These are phyloP conservation scores for Desmodus rotundus DNA, from an alignment of 2,113 vertebrate genomes.

Conservation along the genomic window DNA sequence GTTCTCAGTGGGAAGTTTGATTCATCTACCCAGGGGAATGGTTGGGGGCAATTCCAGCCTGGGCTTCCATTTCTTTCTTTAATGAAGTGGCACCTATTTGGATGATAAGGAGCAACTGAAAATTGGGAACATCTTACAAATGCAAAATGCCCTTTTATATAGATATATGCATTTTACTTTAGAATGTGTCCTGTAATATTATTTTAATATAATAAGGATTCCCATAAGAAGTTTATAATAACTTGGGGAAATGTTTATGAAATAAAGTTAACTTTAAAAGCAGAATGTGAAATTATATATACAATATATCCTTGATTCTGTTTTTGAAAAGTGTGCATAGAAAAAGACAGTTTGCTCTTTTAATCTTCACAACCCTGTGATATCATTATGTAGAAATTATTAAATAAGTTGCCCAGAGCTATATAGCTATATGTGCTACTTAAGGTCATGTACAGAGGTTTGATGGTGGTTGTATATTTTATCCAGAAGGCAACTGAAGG, in stretches of 20 bases:
- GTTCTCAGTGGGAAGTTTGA: slow-evolving; percentile 24
- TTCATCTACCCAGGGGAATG: slow-evolving; percentile 56
- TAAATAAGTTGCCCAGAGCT: slow-evolving; percentile 40
- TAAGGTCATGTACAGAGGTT: background rate
- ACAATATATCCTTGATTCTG: slow-evolving; percentile 33
- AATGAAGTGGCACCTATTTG: slow-evolving; percentile 65
- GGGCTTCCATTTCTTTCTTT: slow-evolving; percentile 37
- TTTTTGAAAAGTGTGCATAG: background rate
- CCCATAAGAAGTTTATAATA: slow-evolving; percentile 57
- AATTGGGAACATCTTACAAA: slow-evolving; percentile 64
- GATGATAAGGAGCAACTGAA: slow-evolving; percentile 56
- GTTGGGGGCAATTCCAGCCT: slow-evolving; percentile 48
- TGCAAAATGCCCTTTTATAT: slow-evolving; percentile 56
- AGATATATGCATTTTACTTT: slow-evolving; percentile 51
- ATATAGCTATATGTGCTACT: background rate
- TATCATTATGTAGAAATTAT: slow-evolving; percentile 27
- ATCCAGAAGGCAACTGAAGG: background rate
- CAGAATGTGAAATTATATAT: slow-evolving; percentile 36
- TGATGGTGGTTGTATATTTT: background rate
- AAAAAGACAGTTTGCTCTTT: slow-evolving; percentile 21
- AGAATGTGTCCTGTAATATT: slow-evolving; percentile 54
- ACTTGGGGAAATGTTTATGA: slow-evolving; percentile 63
- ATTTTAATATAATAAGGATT: slow-evolving; percentile 50
- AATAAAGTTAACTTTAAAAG: slow-evolving; percentile 60
- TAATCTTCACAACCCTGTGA: slow-evolving; percentile 30